phyloP scores from a whole-genome alignment of 2,113 vertebrate species.

The Prunella fulvescens region DNA sequence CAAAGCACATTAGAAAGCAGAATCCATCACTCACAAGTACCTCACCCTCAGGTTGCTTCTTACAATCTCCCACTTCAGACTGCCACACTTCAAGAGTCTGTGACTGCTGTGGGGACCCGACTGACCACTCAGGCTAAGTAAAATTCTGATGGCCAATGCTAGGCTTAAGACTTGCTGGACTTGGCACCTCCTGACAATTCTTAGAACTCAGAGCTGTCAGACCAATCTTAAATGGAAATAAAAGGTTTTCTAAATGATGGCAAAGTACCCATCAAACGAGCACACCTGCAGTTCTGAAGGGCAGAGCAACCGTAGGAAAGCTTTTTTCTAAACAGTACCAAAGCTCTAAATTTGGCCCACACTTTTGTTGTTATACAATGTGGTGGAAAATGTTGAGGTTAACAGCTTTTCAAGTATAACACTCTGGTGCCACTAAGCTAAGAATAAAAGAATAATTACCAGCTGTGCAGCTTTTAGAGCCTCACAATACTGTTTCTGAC shows the following conservation, averaged over 20 bases:
- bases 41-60: background rate
- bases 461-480: background rate
- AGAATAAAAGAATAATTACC: slow-evolving; percentile 29
- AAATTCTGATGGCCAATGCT: background rate
- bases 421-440: background rate
- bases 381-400: slow-evolving; percentile 7
- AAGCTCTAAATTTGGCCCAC: slow-evolving; percentile 5
- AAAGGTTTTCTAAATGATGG: background rate
- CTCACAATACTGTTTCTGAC: background rate
- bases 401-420: slow-evolving; percentile 29
- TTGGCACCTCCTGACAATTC: background rate
- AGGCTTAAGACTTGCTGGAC: background rate
- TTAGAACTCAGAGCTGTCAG: background rate
- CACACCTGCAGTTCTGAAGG: background rate
- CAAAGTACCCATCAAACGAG: background rate
- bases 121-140: background rate
- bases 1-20: background rate
- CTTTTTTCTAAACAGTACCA: background rate
- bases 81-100: background rate
- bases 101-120: fast-evolving
- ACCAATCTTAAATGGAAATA: background rate
- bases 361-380: background rate
- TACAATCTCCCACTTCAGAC: background rate
- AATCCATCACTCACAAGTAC: background rate
- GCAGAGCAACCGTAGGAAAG: background rate